Evolutionary conservation across 2,888 invertebrate genomes (phyloP), one percentile per base, ranked within the genome.

Genomic region (Nasonovia ribisnigri): DNA sequence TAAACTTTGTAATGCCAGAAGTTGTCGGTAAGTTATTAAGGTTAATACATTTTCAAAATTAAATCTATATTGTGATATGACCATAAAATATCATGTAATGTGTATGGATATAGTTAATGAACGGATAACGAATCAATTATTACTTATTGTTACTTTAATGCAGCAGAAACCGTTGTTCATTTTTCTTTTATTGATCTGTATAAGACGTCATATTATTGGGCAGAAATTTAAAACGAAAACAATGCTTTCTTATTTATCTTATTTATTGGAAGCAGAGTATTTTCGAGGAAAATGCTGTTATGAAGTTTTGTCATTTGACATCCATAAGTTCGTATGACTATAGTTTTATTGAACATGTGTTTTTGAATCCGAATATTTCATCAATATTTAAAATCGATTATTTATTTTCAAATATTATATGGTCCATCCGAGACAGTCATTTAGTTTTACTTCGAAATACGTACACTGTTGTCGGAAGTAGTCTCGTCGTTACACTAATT

Each of bases 21-120:
- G 87, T 87, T n/a, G 87, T 46, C 0, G 48, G 87, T n/a, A 46
- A 87, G n/a, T 87, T 87, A 87, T 87, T 87, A 48, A 48, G 87
- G 26, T 87, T n/a, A 8, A 87, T 46, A 87, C 16, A n/a, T 87
- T 87, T 46, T 87, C 87, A 46, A 87, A 29, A 87, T n/a, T n/a
- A 48, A 87, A 46, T 87, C 29, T 87, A 87, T 48, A n/a, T 20
- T 87, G n/a, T 29, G 46, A 29, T 46, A 29, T n/a, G n/a, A 29
- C 46, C 48, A n/a, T 46, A 36, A 77, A 77, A 77, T 77, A 42
- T 77, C 36, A 36, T 77, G 42, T 77, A 8, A 77, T 36, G 20
- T 6, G 36, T 8, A 36, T 77, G 20, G 16, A 20, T 36, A n/a
- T 60, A 77, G 77, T 77, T 36, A 77, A 77, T 36, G 26, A 36